phyloP scores from a whole-genome alignment of 2,888 invertebrate genomes.

The Phyto melanocephala region DNA sequence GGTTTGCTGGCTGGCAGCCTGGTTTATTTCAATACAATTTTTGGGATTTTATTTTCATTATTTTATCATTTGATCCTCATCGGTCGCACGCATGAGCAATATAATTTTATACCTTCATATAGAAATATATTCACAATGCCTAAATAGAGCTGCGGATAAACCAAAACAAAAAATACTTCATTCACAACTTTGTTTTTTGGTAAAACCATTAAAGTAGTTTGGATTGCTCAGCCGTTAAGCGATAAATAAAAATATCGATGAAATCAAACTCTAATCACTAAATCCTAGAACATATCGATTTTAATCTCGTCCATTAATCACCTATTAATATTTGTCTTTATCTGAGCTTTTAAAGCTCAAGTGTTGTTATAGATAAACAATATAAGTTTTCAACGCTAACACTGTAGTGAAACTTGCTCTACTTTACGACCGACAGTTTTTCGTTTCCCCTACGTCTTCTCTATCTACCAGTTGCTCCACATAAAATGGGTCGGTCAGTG shows the following conservation, averaged over 20 bases:
- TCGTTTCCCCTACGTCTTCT: background rate
- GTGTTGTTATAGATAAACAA: too few relatives aligned
- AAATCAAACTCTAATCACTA: too few relatives aligned
- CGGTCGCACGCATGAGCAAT: conserved; percentile 77
- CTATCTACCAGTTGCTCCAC: background rate
- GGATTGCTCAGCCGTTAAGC: background rate
- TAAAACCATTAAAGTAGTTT: background rate
- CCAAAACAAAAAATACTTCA: conserved; percentile 1
- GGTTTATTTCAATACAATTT: conserved; percentile 34
- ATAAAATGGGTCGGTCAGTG: conserved; percentile 62
- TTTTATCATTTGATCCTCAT: conserved; percentile 67
- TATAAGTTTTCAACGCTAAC: too few relatives aligned
- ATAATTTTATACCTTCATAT: conserved; percentile 66
- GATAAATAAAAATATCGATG: background rate
- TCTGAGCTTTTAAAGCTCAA: too few relatives aligned
- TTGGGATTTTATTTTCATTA: conserved; percentile 16
- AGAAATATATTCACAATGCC: conserved; percentile 18
- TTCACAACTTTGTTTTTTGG: background rate
- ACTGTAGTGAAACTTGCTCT: too few relatives aligned
- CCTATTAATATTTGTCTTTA: too few relatives aligned
- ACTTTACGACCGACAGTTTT: too few relatives aligned
- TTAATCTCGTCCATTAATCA: too few relatives aligned
- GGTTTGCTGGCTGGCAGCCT: conserved; percentile 12
- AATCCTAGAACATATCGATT: too few relatives aligned
- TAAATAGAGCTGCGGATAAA: conserved; percentile 16